These are phyloP conservation scores for Fringilla coelebs DNA, from an alignment of 2,797 vertebrate species.

Conservation along the genomic window DNA sequence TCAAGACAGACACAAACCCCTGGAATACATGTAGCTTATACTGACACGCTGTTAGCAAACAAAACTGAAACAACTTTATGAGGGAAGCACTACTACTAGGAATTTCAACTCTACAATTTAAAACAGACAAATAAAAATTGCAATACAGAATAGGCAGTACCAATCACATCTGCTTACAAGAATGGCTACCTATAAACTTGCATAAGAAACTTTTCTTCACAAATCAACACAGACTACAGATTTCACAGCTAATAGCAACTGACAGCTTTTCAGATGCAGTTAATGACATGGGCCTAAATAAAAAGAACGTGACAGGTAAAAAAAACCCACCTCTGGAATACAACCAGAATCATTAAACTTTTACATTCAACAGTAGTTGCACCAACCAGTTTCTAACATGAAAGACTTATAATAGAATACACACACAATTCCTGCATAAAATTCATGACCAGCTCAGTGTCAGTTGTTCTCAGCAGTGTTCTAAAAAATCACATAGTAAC, in stretches of 20 bases:
- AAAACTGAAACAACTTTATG: background rate
- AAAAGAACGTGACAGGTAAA: background rate
- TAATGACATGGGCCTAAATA: background rate
- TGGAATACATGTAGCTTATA: background rate
- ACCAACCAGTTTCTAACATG: background rate
- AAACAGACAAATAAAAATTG: background rate
- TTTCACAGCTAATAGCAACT: background rate
- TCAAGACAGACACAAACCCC: background rate
- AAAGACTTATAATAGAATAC: background rate
- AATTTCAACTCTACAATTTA: background rate
- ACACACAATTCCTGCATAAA: background rate
- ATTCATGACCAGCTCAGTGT: background rate
- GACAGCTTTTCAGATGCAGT: background rate
- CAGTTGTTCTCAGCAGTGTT: background rate
- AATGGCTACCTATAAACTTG: background rate
- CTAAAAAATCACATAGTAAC: background rate
- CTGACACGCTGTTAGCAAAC: background rate
- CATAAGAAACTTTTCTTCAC: background rate
- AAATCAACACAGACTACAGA: background rate
- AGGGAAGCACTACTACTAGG: background rate
- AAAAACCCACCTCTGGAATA: background rate
- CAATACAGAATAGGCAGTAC: background rate
- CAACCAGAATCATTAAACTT: background rate
- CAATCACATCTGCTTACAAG: background rate
- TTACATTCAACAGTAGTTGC: background rate